phyloP scores from a whole-genome alignment of 92 coral and sea anemone genomes.

The Porites divaricata region DNA sequence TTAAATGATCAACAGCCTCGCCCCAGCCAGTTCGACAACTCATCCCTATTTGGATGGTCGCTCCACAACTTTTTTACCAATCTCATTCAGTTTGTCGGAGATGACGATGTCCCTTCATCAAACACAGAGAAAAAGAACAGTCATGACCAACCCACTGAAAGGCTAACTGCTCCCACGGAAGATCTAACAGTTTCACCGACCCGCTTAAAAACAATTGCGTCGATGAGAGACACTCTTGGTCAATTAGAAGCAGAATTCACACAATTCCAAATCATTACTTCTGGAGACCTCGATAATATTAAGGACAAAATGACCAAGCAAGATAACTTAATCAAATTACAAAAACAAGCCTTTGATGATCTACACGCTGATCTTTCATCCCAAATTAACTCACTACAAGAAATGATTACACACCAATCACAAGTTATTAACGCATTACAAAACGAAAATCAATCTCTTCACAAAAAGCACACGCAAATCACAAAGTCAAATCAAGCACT shows the following conservation, averaged over 20 bases:
- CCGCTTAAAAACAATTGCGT: neutral
- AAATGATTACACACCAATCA: neutral
- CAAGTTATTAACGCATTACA: neutral
- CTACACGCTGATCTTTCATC: neutral
- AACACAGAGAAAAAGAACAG: neutral
- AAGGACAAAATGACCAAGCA: neutral
- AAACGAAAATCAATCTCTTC: neutral
- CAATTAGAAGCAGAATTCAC: neutral
- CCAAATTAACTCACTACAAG: neutral
- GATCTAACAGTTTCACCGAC: neutral
- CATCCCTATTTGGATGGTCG: no score
- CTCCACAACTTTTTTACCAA: no score
- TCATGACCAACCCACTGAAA: neutral
- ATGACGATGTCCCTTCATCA: neutral
- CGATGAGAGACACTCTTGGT: neutral
- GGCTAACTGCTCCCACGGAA: neutral
- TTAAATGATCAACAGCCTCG: no score
- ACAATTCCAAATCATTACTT: neutral
- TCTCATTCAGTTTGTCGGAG: neutral
- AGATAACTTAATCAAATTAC: neutral
- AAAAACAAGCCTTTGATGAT: neutral
- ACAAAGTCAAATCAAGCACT: neutral
- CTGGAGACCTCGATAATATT: neutral
- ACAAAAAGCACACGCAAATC: neutral
- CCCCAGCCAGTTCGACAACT: no score